Evolutionary conservation across 2,888 invertebrate genomes (phyloP).

Genomic region (Sinhomidia bicolor): DNA sequence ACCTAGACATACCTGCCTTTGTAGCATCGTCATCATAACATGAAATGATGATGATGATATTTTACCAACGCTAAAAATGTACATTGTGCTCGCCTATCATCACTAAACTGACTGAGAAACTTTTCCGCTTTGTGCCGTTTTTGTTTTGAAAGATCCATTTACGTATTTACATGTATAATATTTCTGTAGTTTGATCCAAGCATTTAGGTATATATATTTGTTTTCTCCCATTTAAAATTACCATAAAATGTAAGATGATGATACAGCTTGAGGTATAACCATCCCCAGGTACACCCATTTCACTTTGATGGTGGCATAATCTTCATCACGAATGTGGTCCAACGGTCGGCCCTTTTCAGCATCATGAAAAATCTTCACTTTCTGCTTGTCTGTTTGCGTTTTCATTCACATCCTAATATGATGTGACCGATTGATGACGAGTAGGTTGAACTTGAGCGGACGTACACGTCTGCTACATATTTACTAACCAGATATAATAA

Average conservation of each 20-base stretch:
- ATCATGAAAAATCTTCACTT: slow-evolving; percentile 55
- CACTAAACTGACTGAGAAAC: too few relatives aligned
- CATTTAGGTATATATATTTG: not conserved
- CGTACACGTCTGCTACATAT: too few relatives aligned
- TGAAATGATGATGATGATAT: too few relatives aligned
- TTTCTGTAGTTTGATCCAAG: slow-evolving; percentile 23
- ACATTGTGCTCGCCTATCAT: too few relatives aligned
- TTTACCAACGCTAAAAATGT: too few relatives aligned
- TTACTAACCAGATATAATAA: too few relatives aligned
- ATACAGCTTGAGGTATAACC: slow-evolving; percentile 26
- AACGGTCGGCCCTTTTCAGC: slow-evolving; percentile 66
- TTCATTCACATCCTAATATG: slow-evolving; percentile 59
- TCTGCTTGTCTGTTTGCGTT: slow-evolving; percentile 58
- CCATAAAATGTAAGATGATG: slow-evolving; percentile 25
- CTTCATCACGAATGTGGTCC: slow-evolving; percentile 67
- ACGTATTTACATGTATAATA: not conserved
- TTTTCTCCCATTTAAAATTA: slow-evolving; percentile 17
- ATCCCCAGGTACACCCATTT: slow-evolving; percentile 37
- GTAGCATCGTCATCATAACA: too few relatives aligned
- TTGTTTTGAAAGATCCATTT: too few relatives aligned
- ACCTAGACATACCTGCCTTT: too few relatives aligned
- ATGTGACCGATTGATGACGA: slow-evolving; percentile 57
- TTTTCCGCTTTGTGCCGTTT: not conserved
- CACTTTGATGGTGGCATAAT: slow-evolving; percentile 65
- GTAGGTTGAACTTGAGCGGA: slow-evolving; percentile 9